Conservation (phyloP, 1,140 invertebrate genomes). For the Coenobita brevimanus region DNA sequence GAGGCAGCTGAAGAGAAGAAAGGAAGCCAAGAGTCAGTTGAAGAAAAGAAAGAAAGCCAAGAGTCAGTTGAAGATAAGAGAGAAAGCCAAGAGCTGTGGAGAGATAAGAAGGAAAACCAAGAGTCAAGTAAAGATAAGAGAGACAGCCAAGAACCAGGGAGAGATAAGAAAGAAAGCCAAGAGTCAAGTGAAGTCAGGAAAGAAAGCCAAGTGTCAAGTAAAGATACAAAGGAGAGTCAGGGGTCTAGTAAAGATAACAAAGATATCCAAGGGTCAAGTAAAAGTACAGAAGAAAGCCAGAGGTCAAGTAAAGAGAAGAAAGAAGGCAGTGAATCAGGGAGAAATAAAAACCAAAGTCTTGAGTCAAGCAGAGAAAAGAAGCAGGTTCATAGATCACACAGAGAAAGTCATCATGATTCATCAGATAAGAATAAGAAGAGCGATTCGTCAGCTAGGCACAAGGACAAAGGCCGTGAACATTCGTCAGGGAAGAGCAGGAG, state of each 20-base stretch:
- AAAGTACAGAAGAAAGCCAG: background rate
- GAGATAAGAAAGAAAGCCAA: background rate
- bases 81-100: background rate
- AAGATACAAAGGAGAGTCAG: background rate
- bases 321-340: background rate
- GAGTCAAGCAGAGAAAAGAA: background rate
- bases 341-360: background rate
- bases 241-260: background rate
- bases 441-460: conserved; percentile 2
- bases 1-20: background rate
- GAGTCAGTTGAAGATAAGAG: background rate
- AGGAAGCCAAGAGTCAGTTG: background rate
- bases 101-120: background rate
- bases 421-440: background rate
- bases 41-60: background rate
- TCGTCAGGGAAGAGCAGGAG: background rate
- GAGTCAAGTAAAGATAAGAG: background rate
- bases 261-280: background rate
- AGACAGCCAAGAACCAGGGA: background rate
- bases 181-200: background rate
- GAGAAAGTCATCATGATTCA: background rate
- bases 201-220: background rate
- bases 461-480: background rate
- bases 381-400: background rate
- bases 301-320: background rate